Percentiles rank a stretch among this genome's conserved stretches.
phyloP scores from a whole-genome alignment of 35 echinoderm and acorn worm species.

The Ophioderma brevispina region DNA sequence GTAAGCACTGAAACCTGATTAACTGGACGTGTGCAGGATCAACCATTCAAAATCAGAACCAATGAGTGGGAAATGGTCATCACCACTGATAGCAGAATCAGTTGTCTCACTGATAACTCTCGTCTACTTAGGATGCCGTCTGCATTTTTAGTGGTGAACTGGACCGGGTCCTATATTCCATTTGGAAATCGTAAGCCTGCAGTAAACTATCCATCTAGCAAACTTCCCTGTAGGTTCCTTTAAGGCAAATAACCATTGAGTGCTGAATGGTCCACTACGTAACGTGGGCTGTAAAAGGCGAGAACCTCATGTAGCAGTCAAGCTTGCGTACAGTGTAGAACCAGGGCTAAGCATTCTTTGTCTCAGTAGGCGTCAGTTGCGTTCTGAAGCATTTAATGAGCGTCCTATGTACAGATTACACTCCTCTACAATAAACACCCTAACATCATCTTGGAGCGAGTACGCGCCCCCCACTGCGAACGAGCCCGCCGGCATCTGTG shows the following conservation, averaged over 20 bases:
- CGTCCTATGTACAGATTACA: constrained; percentile 58
- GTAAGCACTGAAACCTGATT: too few species aligned
- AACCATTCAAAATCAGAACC: constrained; percentile 25
- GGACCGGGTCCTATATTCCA: constrained; percentile 24
- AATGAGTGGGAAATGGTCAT: constrained; percentile 32
- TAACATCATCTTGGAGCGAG: constrained; percentile 36
- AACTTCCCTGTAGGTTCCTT: constrained; percentile 50
- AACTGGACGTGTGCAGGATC: too few species aligned
- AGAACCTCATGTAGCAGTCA: constrained; percentile 38
- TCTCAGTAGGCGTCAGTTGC: constrained; percentile 22
- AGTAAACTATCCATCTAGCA: constrained; percentile 53
- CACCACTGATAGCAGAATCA: constrained; percentile 10
- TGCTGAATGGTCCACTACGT: constrained; percentile 50
- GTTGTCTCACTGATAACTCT: neutral
- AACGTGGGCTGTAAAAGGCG: constrained; percentile 20
- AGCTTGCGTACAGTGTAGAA: constrained; percentile 16
- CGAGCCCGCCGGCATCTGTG: constrained; percentile 70
- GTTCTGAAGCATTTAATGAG: constrained; percentile 18
- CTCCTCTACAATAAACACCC: constrained; percentile 39
- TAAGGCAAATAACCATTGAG: constrained; percentile 63
- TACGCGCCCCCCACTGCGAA: constrained; percentile 49
- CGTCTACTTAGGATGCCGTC: constrained; percentile 41
- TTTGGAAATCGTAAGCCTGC: constrained; percentile 31
- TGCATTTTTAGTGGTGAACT: constrained; percentile 48
- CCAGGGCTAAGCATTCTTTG: constrained; percentile 25